These are phyloP conservation scores for Anguilla pacifica DNA, from an alignment of 2,797 vertebrate genomes.

Conservation along the genomic window DNA sequence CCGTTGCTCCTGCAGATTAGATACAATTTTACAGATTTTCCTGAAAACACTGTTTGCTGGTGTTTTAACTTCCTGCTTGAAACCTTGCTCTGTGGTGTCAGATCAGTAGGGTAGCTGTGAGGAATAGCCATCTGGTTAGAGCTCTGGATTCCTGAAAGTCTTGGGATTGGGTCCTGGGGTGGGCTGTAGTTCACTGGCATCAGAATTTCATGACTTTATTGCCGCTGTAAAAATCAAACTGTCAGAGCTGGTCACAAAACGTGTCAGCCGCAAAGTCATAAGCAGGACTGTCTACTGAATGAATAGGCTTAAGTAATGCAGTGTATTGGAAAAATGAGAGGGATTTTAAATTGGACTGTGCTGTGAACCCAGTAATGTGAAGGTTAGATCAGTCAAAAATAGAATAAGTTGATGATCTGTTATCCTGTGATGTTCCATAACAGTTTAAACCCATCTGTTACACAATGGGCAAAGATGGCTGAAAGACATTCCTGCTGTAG, in stretches of 20 bases:
- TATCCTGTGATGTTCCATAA: neutral
- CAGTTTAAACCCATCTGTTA: neutral
- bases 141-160: neutral
- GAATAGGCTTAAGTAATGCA: neutral
- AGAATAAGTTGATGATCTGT: neutral
- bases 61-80: neutral
- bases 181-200: neutral
- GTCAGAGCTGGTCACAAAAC: neutral
- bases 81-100: neutral
- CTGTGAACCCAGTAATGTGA: neutral
- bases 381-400: conserved; percentile 12
- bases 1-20: too few relatives aligned
- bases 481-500: neutral
- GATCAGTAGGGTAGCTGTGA: neutral
- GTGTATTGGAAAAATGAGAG: neutral
- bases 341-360: conserved; percentile 3
- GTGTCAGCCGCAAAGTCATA: neutral
- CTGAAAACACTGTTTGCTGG: too few relatives aligned
- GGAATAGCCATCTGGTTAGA: neutral
- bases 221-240: neutral
- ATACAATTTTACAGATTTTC: too few relatives aligned
- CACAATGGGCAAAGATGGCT: conserved; percentile 13
- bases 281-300: neutral
- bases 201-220: neutral
- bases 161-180: neutral